Conservation (phyloP, 1,140 invertebrate genomes). For the Caenorhabditis remanei region DNA sequence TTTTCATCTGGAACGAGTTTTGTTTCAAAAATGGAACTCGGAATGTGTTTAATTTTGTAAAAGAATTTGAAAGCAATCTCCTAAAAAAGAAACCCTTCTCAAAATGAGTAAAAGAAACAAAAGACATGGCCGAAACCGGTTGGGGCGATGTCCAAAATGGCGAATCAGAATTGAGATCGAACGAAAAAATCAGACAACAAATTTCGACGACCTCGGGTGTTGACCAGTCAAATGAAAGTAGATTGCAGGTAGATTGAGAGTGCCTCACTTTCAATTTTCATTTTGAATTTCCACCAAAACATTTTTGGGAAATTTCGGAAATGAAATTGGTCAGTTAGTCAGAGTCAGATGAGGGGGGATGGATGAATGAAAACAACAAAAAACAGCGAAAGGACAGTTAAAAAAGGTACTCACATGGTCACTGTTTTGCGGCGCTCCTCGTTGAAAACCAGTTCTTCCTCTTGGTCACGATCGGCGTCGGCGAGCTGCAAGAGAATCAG, state of each 20-base stretch:
- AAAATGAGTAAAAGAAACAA: constrained; percentile 20
- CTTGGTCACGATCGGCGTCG: constrained; percentile 59
- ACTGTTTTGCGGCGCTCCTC: constrained; percentile 61
- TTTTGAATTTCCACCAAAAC: too few relatives aligned
- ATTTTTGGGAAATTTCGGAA: not conserved
- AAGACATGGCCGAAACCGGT: constrained; percentile 27
- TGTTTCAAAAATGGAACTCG: too few relatives aligned
- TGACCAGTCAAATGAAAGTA: constrained; percentile 17
- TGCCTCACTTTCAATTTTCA: not conserved
- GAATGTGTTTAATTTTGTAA: too few relatives aligned
- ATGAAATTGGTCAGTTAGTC: constrained; percentile 1
- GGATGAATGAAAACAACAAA: constrained; percentile 2
- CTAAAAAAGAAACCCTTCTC: not conserved
- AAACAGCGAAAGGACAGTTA: not conserved
- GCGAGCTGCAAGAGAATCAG: constrained; percentile 14
- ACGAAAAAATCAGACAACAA: constrained; percentile 29
- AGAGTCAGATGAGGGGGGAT: not conserved
- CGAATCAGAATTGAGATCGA: not conserved
- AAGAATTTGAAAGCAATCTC: too few relatives aligned
- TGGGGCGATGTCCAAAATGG: constrained; percentile 19
- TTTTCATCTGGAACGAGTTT: too few relatives aligned
- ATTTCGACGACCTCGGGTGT: not conserved
- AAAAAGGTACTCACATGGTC: constrained; percentile 56
- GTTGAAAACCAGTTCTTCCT: constrained; percentile 62
- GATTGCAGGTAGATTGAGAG: not conserved